Percentiles rank a stretch among this genome's conserved stretches.
Evolutionary conservation across 2,888 invertebrate genomes (phyloP).

Genomic region (Ochropleura leucogaster): DNA sequence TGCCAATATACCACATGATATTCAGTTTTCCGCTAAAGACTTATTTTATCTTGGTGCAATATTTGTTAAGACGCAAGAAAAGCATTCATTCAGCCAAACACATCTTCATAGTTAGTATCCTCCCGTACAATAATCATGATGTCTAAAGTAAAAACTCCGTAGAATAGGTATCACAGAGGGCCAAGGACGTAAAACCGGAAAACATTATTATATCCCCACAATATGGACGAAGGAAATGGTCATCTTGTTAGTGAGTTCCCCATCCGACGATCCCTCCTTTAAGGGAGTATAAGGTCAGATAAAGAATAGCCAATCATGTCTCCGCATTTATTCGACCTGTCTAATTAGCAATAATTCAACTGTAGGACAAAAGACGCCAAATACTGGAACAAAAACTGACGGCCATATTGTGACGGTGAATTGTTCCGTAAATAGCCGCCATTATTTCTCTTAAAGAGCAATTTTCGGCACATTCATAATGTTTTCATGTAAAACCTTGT

Average conservation of each 20-base stretch:
- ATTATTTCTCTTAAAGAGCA: conserved; percentile 33
- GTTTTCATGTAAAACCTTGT: conserved; percentile 27
- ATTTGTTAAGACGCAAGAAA: not conserved
- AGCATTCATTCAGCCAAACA: not conserved
- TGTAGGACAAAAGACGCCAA: conserved; percentile 52
- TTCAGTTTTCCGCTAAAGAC: not conserved
- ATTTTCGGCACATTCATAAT: conserved; percentile 41
- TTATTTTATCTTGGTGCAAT: not conserved
- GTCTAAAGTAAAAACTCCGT: not conserved
- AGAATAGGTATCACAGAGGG: conserved; percentile 12
- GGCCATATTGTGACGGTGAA: conserved; percentile 43
- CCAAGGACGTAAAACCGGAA: conserved; percentile 41
- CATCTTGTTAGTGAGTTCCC: conserved; percentile 45
- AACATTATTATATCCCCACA: conserved; percentile 43
- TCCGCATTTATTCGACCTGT: conserved; percentile 41
- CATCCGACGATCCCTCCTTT: conserved; percentile 5
- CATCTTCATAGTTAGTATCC: conserved; percentile 1
- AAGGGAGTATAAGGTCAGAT: conserved; percentile 1
- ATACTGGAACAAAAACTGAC: conserved; percentile 44
- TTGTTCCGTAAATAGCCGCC: conserved; percentile 33
- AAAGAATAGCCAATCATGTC: conserved; percentile 45
- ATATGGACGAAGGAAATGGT: conserved; percentile 52
- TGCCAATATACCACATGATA: not conserved
- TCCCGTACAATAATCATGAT: conserved; percentile 13
- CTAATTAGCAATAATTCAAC: conserved; percentile 64